Evolutionary conservation across 2,888 invertebrate species (phyloP).

Genomic region (Kuschelorhynchus macadamiae): DNA sequence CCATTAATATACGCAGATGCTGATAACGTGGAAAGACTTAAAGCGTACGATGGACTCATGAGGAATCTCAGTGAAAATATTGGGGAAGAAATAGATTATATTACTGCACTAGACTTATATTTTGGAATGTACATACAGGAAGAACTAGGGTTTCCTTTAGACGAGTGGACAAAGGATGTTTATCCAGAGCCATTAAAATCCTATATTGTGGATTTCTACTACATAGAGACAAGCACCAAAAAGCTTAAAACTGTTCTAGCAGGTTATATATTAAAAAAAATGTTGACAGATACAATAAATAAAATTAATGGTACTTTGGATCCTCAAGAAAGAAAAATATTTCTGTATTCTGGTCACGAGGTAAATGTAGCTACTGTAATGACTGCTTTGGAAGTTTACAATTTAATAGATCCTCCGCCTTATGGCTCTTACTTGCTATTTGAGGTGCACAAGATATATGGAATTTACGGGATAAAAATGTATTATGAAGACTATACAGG

Average conservation of each 20-base stretch:
- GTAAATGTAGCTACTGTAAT: conserved; percentile 60
- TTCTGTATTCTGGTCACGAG: conserved; percentile 63
- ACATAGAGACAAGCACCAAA: not conserved
- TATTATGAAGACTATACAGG: conserved; percentile 51
- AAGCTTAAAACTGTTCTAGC: not conserved
- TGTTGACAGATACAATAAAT: conserved; percentile 53
- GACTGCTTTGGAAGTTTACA: conserved; percentile 54
- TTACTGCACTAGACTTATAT: conserved; percentile 58
- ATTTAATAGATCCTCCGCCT: conserved; percentile 58
- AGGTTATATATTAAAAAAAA: conserved; percentile 64
- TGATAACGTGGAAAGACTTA: conserved; percentile 22
- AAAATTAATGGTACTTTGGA: conserved; percentile 54
- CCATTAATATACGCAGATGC: conserved; percentile 32
- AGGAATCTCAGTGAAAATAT: too few relatives aligned
- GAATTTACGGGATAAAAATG: conserved; percentile 46
- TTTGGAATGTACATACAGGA: conserved; percentile 59
- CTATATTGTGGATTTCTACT: not conserved
- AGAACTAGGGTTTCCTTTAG: conserved; percentile 26
- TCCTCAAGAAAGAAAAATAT: conserved; percentile 58
- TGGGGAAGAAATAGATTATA: conserved; percentile 31
- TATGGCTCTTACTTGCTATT: conserved; percentile 60
- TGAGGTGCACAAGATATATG: conserved; percentile 57
- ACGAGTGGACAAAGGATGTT: not conserved
- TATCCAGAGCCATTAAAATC: not conserved
- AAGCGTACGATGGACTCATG: too few relatives aligned